Evolutionary conservation across 2,797 vertebrate genomes (phyloP).

Genomic region (Diglossa cyanea): DNA sequence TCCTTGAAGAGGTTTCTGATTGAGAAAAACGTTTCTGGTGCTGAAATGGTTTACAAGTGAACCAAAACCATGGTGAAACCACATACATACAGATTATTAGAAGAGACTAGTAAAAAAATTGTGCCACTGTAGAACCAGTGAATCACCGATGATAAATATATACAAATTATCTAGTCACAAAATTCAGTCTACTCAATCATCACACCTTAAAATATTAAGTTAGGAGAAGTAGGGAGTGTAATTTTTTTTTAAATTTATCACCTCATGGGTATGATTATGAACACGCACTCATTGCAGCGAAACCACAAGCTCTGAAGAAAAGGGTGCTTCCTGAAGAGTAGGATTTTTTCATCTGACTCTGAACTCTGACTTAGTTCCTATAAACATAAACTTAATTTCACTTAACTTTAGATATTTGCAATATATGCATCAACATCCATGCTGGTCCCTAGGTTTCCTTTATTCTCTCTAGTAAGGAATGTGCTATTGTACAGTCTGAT

Average conservation of each 20-base stretch:
- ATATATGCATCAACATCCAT: neutral
- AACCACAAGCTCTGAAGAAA: neutral
- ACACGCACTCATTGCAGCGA: neutral
- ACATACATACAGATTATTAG: neutral
- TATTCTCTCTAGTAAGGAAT: conserved; percentile 12
- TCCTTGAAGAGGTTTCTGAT: neutral
- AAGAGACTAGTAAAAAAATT: neutral
- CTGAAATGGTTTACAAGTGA: neutral
- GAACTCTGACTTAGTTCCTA: neutral
- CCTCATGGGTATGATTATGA: neutral
- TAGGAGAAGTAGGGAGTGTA: neutral
- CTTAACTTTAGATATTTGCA: neutral
- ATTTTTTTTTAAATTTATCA: neutral
- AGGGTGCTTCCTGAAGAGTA: neutral
- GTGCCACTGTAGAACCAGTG: neutral
- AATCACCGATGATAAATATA: neutral
- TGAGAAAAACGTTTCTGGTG: neutral
- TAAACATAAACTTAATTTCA: neutral
- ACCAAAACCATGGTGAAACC: neutral
- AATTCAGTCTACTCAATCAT: neutral
- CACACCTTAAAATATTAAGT: neutral
- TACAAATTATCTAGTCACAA: neutral
- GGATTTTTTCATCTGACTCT: neutral
- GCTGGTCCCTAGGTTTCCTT: neutral
- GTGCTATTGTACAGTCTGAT: conserved; percentile 16